Percentiles rank a stretch among this genome's conserved stretches.
Evolutionary conservation across 1,140 invertebrate genomes (phyloP).

Genomic region (Acromyrmex heyeri): DNA sequence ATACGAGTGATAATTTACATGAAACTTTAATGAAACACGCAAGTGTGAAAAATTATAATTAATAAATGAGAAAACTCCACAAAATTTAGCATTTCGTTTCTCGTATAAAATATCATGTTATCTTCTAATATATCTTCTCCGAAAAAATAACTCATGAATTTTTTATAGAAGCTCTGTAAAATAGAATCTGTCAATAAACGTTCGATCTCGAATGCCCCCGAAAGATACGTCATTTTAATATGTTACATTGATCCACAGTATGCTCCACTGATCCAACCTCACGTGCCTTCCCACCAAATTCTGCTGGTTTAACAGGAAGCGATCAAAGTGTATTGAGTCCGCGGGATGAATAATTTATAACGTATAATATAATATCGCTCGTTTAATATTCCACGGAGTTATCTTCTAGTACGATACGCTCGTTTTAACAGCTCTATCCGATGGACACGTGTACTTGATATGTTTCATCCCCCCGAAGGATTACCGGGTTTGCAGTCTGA

Average conservation of each 20-base stretch:
- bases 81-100: not conserved
- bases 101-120: not conserved
- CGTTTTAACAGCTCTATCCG: conserved; percentile 5
- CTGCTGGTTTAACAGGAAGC: conserved; percentile 16
- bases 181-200: not conserved
- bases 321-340: conserved; percentile 36
- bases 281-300: conserved; percentile 14
- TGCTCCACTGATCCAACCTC: not conserved
- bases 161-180: not conserved
- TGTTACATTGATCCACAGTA: not conserved
- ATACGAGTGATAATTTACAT: not conserved
- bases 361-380: conserved; percentile 16
- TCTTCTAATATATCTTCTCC: not conserved
- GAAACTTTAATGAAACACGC: not conserved
- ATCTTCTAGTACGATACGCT: conserved; percentile 22
- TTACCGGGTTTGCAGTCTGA: conserved; percentile 6
- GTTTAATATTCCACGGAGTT: conserved; percentile 47
- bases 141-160: not conserved
- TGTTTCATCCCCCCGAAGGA: conserved; percentile 5
- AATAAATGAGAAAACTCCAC: not conserved
- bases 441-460: conserved; percentile 10
- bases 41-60: not conserved
- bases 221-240: conserved; percentile 14
- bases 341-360: conserved; percentile 45
- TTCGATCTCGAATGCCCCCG: not conserved